phyloP scores from a whole-genome alignment of 2,113 vertebrate genomes.

The Etheostoma spectabile region DNA sequence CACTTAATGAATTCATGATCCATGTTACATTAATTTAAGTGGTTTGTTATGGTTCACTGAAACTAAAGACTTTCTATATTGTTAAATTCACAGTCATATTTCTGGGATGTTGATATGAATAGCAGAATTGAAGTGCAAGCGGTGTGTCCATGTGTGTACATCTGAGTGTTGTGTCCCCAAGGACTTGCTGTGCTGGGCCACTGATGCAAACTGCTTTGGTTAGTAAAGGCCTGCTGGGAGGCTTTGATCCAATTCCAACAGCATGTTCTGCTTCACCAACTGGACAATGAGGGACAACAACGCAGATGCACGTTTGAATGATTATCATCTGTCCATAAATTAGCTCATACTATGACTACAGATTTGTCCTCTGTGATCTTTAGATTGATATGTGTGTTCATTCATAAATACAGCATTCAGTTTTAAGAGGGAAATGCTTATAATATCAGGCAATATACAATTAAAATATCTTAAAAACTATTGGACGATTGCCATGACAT shows the following conservation, averaged over 20 bases:
- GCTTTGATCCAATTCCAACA: conserved; percentile 48
- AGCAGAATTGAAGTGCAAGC: not conserved
- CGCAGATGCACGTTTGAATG: not conserved
- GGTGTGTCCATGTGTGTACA: conserved; percentile 30
- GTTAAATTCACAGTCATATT: conserved; percentile 1
- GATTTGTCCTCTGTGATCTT: not conserved
- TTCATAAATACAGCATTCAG: not conserved
- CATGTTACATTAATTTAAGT: not conserved
- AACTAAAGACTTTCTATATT: not conserved
- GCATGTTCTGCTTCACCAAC: conserved; percentile 64
- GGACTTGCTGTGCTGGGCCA: conserved; percentile 24
- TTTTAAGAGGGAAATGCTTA: not conserved
- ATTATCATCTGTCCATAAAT: not conserved
- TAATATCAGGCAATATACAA: not conserved
- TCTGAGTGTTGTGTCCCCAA: conserved; percentile 27
- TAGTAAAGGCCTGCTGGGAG: conserved; percentile 49
- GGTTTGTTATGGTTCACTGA: conserved; percentile 1
- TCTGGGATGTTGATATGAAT: not conserved
- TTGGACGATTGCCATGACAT: not conserved
- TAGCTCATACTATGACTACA: not conserved
- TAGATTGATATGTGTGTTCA: not conserved
- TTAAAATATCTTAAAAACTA: too few relatives aligned
- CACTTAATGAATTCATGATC: conserved; percentile 45
- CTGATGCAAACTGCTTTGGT: conserved; percentile 54
- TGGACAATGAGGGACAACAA: conserved; percentile 58